A percentile compares a stretch with the other conserved stretches of the same genome.
phyloP scores from a whole-genome alignment of 2,797 vertebrate species.

The Paedocypris micromegethes region DNA sequence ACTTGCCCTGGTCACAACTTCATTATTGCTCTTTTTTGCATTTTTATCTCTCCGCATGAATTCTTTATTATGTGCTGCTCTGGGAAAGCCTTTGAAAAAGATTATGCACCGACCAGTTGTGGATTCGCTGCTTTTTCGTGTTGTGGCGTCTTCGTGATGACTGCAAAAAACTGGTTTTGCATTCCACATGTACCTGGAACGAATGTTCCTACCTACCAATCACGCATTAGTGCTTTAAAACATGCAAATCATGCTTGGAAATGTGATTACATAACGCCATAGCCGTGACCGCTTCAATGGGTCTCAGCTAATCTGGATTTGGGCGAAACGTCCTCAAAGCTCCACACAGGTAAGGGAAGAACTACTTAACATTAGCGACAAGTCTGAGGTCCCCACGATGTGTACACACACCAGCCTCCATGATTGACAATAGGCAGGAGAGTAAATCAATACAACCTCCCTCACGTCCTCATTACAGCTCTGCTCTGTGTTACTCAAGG shows the following conservation, averaged over 20 bases:
- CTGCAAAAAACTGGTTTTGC: background rate
- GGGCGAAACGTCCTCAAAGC: constrained; percentile 22
- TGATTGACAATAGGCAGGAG: constrained; percentile 47
- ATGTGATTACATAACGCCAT: constrained; percentile 4
- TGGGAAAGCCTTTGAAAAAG: constrained; percentile 29
- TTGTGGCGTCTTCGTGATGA: too few species aligned
- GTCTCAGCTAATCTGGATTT: too few species aligned
- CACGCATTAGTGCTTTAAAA: too few species aligned
- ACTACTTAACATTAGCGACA: constrained; percentile 30
- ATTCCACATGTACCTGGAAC: too few species aligned
- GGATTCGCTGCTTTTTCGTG: background rate
- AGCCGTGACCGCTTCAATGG: too few species aligned
- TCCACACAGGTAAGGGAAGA: constrained; percentile 32
- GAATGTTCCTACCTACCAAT: too few species aligned
- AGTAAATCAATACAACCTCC: constrained; percentile 48
- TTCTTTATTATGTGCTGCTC: constrained; percentile 46
- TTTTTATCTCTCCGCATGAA: constrained; percentile 38
- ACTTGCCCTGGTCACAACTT: constrained; percentile 48
- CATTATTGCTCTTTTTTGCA: constrained; percentile 43
- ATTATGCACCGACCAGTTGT: constrained; percentile 21
- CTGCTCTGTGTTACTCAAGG: constrained; percentile 42
- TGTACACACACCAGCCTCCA: constrained; percentile 21
- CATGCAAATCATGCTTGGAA: too few species aligned
- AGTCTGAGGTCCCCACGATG: constrained; percentile 8
- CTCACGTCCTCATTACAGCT: constrained; percentile 50